Conservation (phyloP, 1,140 invertebrate genomes). For the Panulirus ornatus region DNA sequence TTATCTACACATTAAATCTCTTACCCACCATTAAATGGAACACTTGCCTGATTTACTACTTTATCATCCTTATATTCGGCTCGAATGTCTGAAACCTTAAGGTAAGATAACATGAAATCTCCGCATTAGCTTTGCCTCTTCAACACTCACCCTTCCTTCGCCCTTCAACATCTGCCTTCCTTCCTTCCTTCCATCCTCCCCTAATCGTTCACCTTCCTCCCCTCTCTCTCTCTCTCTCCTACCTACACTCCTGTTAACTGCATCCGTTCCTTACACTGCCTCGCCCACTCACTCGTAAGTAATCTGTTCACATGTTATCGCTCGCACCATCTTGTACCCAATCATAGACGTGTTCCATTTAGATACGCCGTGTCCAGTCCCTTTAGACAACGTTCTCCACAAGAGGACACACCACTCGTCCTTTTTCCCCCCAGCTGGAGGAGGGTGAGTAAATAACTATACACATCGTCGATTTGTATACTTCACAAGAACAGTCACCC, state of each 20-base stretch:
- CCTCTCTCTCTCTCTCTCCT: neutral
- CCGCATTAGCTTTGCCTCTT: neutral
- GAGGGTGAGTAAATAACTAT: too few species aligned
- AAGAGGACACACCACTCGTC: too few species aligned
- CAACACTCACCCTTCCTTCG: neutral
- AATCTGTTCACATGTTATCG: slow-evolving; percentile 21
- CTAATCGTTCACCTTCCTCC: neutral
- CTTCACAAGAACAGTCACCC: too few species aligned
- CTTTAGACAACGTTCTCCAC: neutral
- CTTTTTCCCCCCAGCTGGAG: too few species aligned
- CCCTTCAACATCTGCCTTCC: neutral
- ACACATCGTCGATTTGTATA: too few species aligned
- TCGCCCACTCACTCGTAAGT: neutral
- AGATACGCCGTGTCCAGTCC: slow-evolving; percentile 2
- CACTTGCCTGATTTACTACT: too few species aligned
- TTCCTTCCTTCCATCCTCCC: neutral
- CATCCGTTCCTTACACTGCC: too few species aligned
- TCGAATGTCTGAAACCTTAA: too few species aligned
- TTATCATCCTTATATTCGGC: too few species aligned
- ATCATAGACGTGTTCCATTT: slow-evolving; percentile 5
- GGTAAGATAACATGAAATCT: too few species aligned
- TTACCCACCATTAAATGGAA: too few species aligned
- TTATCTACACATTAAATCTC: too few species aligned
- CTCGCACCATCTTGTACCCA: slow-evolving; percentile 10
- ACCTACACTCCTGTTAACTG: neutral